These are phyloP conservation scores for Aricia agestis DNA, from an alignment of 1,140 invertebrate species.

Conservation along the genomic window DNA sequence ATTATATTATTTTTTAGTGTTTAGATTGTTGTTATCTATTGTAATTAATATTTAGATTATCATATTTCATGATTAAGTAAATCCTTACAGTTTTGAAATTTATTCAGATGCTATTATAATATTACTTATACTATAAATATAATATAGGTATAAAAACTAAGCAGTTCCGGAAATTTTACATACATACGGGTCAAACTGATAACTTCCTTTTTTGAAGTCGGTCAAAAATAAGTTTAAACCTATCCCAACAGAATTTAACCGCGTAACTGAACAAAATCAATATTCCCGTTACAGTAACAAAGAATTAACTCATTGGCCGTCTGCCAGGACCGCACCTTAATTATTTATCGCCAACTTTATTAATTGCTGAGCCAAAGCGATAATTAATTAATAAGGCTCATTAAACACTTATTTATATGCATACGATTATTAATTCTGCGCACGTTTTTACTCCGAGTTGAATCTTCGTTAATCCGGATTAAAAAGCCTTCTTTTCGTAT, in stretches of 20 bases:
- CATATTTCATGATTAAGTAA: too few species aligned
- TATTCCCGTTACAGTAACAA: not conserved
- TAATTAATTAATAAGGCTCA: slow-evolving; percentile 3
- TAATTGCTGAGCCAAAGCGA: not conserved
- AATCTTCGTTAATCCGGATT: not conserved
- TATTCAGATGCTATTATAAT: too few species aligned
- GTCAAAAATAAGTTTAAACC: not conserved
- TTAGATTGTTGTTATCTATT: too few species aligned
- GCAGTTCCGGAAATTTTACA: too few species aligned
- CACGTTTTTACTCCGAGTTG: not conserved
- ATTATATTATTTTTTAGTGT: too few species aligned
- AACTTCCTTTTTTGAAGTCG: too few species aligned
- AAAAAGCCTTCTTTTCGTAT: too few species aligned
- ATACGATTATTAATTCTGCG: not conserved
- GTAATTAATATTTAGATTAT: too few species aligned
- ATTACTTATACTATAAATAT: too few species aligned
- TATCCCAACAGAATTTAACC: not conserved
- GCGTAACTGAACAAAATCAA: not conserved
- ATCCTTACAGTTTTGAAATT: too few species aligned
- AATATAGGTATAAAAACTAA: too few species aligned
- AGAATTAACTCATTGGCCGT: slow-evolving; percentile 2
- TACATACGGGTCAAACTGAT: too few species aligned
- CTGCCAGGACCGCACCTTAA: not conserved
- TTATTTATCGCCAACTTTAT: not conserved
- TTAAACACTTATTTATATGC: not conserved